Conservation (phyloP, 2,797 vertebrate genomes). For the Coregonus suidteri region DNA sequence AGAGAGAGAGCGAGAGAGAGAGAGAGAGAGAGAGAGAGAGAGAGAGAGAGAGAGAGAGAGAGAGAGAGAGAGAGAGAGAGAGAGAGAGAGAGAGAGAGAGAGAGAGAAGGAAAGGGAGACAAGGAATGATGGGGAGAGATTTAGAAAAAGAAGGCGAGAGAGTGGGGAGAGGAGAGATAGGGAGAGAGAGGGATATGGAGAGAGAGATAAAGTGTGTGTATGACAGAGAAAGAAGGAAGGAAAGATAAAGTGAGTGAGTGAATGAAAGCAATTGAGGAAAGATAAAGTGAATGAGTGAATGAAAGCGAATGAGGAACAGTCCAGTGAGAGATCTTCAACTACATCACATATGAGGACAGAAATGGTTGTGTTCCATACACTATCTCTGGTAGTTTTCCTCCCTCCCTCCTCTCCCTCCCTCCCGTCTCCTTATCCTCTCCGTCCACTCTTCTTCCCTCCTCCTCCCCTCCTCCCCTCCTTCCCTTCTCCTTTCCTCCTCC, state of each 20-base stretch:
- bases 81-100: conserved; percentile 1
- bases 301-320: neutral
- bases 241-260: conserved; percentile 9
- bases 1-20: too few relatives aligned
- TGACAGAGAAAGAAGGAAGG: conserved; percentile 30
- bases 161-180: conserved; percentile 4
- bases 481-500: neutral
- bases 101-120: conserved; percentile 25
- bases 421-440: conserved; percentile 11
- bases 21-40: neutral
- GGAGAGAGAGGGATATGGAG: conserved; percentile 18
- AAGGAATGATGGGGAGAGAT: too few relatives aligned
- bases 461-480: neutral
- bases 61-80: too few relatives aligned
- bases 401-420: neutral
- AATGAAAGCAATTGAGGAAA: conserved; percentile 18
- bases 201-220: conserved; percentile 23
- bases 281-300: neutral
- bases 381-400: neutral
- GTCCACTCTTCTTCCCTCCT: conserved; percentile 22
- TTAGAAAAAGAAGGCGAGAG: neutral
- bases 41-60: too few relatives aligned
- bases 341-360: neutral
- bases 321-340: neutral
- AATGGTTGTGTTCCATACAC: neutral